Evolutionary conservation across 1,140 invertebrate genomes (phyloP), one percentile per base, ranked within the genome.

Genomic region (Polyergus mexicanus): DNA sequence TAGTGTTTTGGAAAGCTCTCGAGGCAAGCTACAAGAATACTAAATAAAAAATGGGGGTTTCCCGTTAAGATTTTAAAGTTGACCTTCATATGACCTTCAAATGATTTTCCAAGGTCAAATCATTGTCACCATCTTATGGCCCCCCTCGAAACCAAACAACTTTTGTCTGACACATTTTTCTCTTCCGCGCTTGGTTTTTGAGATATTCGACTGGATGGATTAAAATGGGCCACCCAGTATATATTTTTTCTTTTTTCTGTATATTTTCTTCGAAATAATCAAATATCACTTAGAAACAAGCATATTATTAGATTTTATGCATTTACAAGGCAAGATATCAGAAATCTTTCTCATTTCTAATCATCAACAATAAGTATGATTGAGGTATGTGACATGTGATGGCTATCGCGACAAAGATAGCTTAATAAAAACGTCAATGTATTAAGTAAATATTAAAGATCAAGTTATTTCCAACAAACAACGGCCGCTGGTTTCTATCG

Each of bases 391-490:
- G 54, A 41, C 2, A 25, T 25, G 68, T 60, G 54, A 41, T 1
- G 28, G 44, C 47, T 2, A 60, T 72, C 19, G 35, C 19, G 35
- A 51, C 19, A n/a, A 19, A 5, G 19, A 13, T 28, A 76, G 25
- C 77, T 60, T 58, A 60, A 44, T 68, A 5, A n/a, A 83, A 62
- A 35, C 22, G 54, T 81, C 66, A 72, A 71, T 74, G 25, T 62
- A 47, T 83, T 72, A 74, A 83, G 28, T 60, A 72, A 74, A 83
- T 83, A 72, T 83, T 72, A 72, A 83, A 83, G 54, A 60, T 44
- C n/a, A 22, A 13, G 87, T 88, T 78, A 85, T 85, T 54, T 80
- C 51, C 51, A 56, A 66, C 66, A 88, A 66, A 44, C 66, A 56
- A 75, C 72, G 77, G 72, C 25, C 32, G 19, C 10, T 32, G 16